A percentile compares a stretch with the other conserved stretches of the same genome.
phyloP scores from a whole-genome alignment of 2,113 vertebrate species.

The Speoplatyrhinus poulsoni region DNA sequence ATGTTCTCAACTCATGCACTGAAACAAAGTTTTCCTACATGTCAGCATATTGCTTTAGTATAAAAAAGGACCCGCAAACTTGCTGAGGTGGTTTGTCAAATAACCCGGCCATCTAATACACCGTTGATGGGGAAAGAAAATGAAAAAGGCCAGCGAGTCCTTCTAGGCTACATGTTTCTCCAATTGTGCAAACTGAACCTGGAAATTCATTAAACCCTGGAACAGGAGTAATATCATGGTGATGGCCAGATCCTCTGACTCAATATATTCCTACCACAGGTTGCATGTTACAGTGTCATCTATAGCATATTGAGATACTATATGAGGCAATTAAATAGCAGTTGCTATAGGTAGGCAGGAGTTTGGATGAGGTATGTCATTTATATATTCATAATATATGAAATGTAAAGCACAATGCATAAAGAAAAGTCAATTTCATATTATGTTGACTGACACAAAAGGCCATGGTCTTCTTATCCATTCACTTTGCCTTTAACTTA shows the following conservation, averaged over 20 bases:
- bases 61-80: constrained; percentile 28
- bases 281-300: constrained; percentile 41
- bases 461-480: constrained; percentile 8
- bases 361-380: constrained; percentile 64
- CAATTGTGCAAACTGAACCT: constrained; percentile 55
- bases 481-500: not conserved
- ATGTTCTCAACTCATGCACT: constrained; percentile 23
- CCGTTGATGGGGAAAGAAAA: not conserved
- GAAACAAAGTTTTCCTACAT: constrained; percentile 30
- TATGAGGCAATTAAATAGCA: constrained; percentile 49
- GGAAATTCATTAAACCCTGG: constrained; percentile 30
- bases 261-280: constrained; percentile 14
- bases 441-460: constrained; percentile 2
- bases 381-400: constrained; percentile 28
- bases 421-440: constrained; percentile 19
- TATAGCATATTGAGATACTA: constrained; percentile 28
- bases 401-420: constrained; percentile 32
- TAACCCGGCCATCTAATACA: constrained; percentile 6
- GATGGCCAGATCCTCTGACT: constrained; percentile 9
- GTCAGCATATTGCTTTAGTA: constrained; percentile 63
- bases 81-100: constrained; percentile 32
- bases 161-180: constrained; percentile 36
- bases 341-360: constrained; percentile 48
- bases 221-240: constrained; percentile 6
- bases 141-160: constrained; percentile 14